Base-by-base conservation (phyloP, 2,113 vertebrate genomes). In the Aptenodytes forsteri region DNA sequence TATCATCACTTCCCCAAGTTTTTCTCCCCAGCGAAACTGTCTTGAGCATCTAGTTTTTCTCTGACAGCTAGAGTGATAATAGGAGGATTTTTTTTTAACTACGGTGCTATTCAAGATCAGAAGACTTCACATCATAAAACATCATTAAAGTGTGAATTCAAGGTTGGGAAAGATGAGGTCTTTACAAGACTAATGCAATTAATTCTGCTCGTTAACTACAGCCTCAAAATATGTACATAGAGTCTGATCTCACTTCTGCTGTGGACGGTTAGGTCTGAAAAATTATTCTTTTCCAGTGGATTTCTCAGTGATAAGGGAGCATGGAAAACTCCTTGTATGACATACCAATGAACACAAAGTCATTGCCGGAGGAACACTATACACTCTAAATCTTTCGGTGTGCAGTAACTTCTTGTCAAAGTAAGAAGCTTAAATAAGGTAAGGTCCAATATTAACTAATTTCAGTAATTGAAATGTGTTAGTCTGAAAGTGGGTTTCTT, bases 131-230 rank as follows among this genome's bases (percentile, higher is more conserved):
- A 94, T 97, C 82, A 79, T 70, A 93, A 95, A 96, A 67, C 92
- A 93, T 79, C 93, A 91, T 95, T 96, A 77, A 92, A 96, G 83
- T 87, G 70, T 65, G 81, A 97, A 94, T 94, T 96, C 87, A 96
- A 95, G 89, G 89, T 52, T 97, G 73, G 66, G 89, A 87, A 94
- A 87, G 70, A 95, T 89, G 91, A 94, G 87, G 66, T 62, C 89
- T 94, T 94, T 95, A 87, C 65, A 89, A 96, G 87, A 91, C 70
- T 96, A 96, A 89, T 77, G 94, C 93, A 96, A 96, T 97, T 97
- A 97, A 95, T 96, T 94, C 91, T 96, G 83, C 95, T 96, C 11
- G 4, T 96, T 97, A 96, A 77, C 77, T 93, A 76, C 83, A 84
- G 70, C 77, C 83, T 91, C 89, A 87, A 91, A 95, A 91, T 91